A percentile compares a stretch with the other conserved stretches of the same genome.
Conservation (phyloP, 2,113 vertebrate species). For the Sitta europaea region DNA sequence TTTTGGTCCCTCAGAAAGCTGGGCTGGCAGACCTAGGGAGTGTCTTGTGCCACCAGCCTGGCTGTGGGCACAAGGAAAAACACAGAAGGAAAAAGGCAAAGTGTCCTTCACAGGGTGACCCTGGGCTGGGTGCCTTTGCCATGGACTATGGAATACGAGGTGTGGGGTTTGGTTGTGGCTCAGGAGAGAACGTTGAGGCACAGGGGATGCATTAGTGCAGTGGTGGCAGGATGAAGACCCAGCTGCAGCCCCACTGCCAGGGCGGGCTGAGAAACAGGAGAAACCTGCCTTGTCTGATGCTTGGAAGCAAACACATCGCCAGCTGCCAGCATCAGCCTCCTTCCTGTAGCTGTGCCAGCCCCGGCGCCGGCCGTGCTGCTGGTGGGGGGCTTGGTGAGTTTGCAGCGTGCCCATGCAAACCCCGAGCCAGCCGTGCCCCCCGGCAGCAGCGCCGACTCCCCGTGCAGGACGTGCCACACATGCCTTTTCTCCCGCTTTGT, state of each 20-base stretch:
- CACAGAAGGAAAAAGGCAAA: neutral
- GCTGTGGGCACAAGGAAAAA: neutral
- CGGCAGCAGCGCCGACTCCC: neutral
- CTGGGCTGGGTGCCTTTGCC: neutral
- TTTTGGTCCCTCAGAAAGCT: neutral
- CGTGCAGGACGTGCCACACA: neutral
- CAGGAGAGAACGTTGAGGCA: rapidly evolving
- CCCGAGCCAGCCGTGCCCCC: rapidly evolving
- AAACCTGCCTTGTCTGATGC: neutral
- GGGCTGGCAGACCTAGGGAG: neutral
- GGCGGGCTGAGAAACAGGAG: neutral
- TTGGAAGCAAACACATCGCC: neutral
- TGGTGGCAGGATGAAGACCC: neutral
- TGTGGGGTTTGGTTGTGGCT: neutral
- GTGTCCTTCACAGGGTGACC: neutral
- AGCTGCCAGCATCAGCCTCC: neutral
- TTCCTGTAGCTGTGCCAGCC: neutral
- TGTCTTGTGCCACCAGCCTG: neutral
- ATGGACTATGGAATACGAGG: rapidly evolving
- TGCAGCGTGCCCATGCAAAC: neutral
- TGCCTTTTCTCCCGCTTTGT: neutral
- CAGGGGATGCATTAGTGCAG: rapidly evolving
- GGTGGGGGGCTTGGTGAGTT: neutral
- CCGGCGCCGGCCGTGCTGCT: rapidly evolving
- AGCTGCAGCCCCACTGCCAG: neutral